A percentile compares a stretch with the other conserved stretches of the same genome.
These are phyloP conservation scores for Lepus americanus DNA, from an alignment of 2,113 vertebrate species.

Conservation along the genomic window DNA sequence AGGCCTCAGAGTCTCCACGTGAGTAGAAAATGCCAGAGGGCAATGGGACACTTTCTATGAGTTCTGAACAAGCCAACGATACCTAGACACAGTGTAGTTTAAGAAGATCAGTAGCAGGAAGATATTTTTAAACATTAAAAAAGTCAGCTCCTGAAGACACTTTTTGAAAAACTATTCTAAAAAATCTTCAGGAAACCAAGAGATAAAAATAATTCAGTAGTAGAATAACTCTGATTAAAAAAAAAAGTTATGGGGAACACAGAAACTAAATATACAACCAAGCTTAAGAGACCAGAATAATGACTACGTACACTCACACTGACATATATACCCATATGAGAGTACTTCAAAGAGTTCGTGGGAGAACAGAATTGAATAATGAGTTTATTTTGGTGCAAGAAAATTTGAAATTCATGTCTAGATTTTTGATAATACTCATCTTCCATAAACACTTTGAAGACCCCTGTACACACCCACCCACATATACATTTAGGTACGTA, in stretches of 20 bases:
- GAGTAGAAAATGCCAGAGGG: conserved; percentile 4
- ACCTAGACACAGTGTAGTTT: conserved; percentile 42
- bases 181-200: conserved; percentile 56
- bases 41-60: not conserved
- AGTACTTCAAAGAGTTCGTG: too few relatives aligned
- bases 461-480: not conserved
- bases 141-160: conserved; percentile 32
- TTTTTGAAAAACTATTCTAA: conserved; percentile 47
- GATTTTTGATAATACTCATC: too few relatives aligned
- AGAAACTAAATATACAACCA: conserved; percentile 29
- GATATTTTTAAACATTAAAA: conserved; percentile 68
- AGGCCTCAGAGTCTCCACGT: not conserved
- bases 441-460: too few relatives aligned
- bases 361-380: too few relatives aligned
- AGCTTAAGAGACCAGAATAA: not conserved
- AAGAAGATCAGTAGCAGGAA: conserved; percentile 53
- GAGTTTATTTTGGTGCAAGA: too few relatives aligned
- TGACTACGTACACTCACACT: not conserved
- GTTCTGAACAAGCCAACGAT: not conserved
- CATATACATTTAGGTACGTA: not conserved
- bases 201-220: conserved; percentile 32
- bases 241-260: not conserved
- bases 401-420: too few relatives aligned
- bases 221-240: conserved; percentile 32
- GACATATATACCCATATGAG: not conserved